These are phyloP conservation scores for Mystacides longicornis DNA, from an alignment of 2,888 invertebrate genomes.

Conservation along the genomic window DNA sequence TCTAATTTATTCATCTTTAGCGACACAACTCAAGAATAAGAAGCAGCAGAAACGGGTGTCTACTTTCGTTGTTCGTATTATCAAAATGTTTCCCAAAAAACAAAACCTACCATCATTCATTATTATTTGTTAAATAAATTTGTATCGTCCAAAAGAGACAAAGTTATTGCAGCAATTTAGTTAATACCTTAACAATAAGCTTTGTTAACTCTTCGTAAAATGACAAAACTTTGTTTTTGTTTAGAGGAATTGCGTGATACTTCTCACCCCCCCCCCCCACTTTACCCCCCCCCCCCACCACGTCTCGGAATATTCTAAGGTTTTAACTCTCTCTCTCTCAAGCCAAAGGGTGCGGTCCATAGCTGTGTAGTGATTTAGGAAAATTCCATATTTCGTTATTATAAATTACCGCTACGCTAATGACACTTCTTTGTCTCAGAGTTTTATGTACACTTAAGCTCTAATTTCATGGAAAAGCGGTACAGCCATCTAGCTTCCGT, in stretches of 20 bases:
- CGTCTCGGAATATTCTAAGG: slow-evolving; percentile 2
- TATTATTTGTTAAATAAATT: slow-evolving; percentile 14
- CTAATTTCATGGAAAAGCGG: no score
- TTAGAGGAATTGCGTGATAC: slow-evolving; percentile 16
- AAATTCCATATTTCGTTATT: slow-evolving; percentile 14
- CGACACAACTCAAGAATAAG: no score
- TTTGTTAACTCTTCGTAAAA: slow-evolving; percentile 19
- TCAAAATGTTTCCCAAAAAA: no score
- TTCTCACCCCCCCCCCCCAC: slow-evolving; percentile 2
- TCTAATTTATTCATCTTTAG: no score
- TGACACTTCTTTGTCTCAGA: slow-evolving; percentile 17
- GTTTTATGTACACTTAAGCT: no score
- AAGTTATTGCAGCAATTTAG: slow-evolving; percentile 21
- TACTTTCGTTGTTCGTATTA: no score
- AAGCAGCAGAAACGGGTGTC: no score
- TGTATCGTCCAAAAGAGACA: slow-evolving; percentile 15
- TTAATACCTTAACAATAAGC: slow-evolving; percentile 21
- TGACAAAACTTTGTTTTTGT: slow-evolving; percentile 23
- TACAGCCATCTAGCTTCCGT: no score
- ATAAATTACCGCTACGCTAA: slow-evolving; percentile 13
- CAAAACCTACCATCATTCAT: slow-evolving; percentile 12
- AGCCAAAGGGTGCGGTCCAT: background rate
- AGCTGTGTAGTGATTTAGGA: slow-evolving; percentile 6
- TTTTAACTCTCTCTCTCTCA: no score
- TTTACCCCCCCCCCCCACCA: slow-evolving; percentile 2